A percentile compares a stretch with the other conserved stretches of the same genome.
These are phyloP conservation scores for Chloropsis cyanopogon DNA, from an alignment of 2,113 vertebrate genomes.

Conservation along the genomic window DNA sequence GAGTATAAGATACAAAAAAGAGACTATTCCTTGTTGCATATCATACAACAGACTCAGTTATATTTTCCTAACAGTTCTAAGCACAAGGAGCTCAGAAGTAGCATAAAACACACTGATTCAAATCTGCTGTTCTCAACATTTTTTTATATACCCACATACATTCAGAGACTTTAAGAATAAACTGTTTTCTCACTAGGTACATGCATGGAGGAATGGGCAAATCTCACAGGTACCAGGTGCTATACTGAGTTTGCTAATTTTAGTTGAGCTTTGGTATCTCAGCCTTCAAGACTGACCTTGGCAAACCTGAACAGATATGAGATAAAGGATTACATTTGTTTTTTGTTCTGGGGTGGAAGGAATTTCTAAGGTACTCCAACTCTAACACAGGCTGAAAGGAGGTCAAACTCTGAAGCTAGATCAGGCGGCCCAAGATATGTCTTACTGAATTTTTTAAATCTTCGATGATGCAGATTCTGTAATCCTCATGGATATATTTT, in stretches of 20 bases:
- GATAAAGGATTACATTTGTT: background rate
- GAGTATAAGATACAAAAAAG: background rate
- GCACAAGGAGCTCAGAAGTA: background rate
- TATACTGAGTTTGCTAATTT: background rate
- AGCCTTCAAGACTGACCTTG: background rate
- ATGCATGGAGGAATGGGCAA: background rate
- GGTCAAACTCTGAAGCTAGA: background rate
- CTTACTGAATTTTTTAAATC: background rate
- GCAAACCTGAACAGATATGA: background rate
- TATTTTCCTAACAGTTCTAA: background rate
- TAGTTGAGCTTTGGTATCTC: background rate
- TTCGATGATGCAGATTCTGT: background rate
- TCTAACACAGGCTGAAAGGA: background rate
- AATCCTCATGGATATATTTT: background rate
- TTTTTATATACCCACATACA: background rate
- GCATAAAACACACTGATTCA: background rate
- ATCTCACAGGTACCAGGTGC: background rate
- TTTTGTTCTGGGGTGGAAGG: background rate
- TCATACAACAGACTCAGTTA: background rate
- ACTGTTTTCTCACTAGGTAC: background rate
- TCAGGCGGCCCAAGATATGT: background rate
- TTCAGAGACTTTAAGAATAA: background rate
- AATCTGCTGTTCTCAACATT: background rate
- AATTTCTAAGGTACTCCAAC: background rate
- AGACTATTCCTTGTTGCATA: background rate